Evolutionary conservation across 1,140 invertebrate species (phyloP), one percentile per base, ranked within the genome.

Genomic region (Neodiprion lecontei): DNA sequence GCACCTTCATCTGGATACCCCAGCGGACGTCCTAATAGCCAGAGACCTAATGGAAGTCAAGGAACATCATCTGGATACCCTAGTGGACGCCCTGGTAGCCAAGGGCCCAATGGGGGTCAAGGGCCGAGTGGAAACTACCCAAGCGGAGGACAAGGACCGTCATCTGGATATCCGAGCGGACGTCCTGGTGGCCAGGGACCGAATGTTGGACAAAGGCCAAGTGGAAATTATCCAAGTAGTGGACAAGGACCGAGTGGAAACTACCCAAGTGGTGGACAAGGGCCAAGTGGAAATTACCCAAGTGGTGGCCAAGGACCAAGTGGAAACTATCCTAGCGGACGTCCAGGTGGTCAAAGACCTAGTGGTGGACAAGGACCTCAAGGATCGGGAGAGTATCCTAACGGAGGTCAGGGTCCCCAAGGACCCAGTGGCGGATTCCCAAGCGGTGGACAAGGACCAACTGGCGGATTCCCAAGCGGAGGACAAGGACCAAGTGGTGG

Each of bases 21-120:
- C 47, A 68, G 53, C 0, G 14, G 77, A 40, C 28, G 28, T 40
- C 28, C 28, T 40, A 40, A 40, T 40, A 5, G 78, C 61, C 79
- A 77, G 49, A 72, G 74, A 72, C 81, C 84, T 48, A 79, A 78
- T 8, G 79, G 78, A 78, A 80, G 80, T 73, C 78, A 79, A 61
- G 82, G 80, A 72, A 79, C 79, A 70, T 84, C 85, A 68, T 82
- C 82, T 11, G 49, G 75, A 67, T 82, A 80, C 71, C 85, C 84
- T 66, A 82, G 83, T 74, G 82, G 83, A 50, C 79, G 77, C 66
- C 79, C 76, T 66, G 78, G 79, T 68, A 80, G 77, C 50, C 78
- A 77, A 47, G 71, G 69, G 61, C 75, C 77, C 61, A 74, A 75
- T 23, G 77, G 77, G 40, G 75, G 79, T 14, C 74, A 72, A 47